Base-by-base conservation (phyloP, 2,797 vertebrate genomes). In the Heliangelus exortis region DNA sequence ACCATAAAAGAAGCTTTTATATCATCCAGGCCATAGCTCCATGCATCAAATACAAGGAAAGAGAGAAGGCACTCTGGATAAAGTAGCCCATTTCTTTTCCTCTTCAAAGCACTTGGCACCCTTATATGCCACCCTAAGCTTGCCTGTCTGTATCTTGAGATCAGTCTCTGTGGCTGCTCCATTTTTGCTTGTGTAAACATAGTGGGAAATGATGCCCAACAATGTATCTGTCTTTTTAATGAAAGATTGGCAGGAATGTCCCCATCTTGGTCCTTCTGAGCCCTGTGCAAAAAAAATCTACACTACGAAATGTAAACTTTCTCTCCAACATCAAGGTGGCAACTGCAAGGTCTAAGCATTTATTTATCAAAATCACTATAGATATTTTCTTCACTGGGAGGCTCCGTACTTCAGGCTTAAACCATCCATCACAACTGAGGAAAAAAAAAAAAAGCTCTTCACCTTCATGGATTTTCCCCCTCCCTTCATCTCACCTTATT, bases 311-410 rank as follows among this genome's bases (percentile, higher is more conserved):
- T 1, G 1, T 67, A 73, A 86, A 87, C 21, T 77, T 79, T 76
- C 59, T 81, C 29, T 71, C 47, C 47, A 61, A 13, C 59, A 76
- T 63, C 69, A 91, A 89, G 78, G 45, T 71, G 75, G 90, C 59
- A 92, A 93, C 78, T 45, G 53, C 89, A 97, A 93, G 90, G 89
- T 87, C 94, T 93, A 90, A 55, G 55, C 74, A 63, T 95, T 95
- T 95, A 96, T 96, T 94, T 94, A 86, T 96, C 89, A 95, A 87
- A 95, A 90, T 93, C 91, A 82, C 41, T 90, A 63, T 90, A 93
- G 84, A 88, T 86, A 87, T 93, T 94, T 94, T 89, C 90, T 95
- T 94, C 73, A 77, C 71, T 87, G 66, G 12, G 28, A 91, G 59
- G 39, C 39, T 94, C 90, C 86, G 86, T 93, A 88, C 69, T 94